Evolutionary conservation across 2,888 invertebrate species (phyloP).

Genomic region (Pecten maximus): DNA sequence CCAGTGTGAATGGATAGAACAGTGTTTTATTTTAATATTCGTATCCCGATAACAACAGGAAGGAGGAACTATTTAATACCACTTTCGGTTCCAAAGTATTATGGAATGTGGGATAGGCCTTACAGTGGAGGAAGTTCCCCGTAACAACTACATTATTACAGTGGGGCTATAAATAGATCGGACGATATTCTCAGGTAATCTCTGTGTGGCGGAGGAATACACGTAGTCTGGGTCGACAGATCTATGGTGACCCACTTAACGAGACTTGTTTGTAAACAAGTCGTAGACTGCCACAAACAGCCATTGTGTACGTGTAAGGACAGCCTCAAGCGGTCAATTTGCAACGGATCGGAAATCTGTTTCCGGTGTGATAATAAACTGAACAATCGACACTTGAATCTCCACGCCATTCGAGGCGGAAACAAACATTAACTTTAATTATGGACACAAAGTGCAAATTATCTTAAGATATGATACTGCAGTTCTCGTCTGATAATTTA

Average conservation of each 20-base stretch:
- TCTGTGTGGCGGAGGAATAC: background rate
- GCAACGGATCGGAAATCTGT: background rate
- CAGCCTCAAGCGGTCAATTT: background rate
- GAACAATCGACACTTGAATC: background rate
- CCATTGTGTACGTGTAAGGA: background rate
- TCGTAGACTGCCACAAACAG: background rate
- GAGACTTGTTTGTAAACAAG: constrained; percentile 8
- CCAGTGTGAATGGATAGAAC: background rate
- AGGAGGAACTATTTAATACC: no score
- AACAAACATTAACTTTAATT: no score
- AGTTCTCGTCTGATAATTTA: background rate
- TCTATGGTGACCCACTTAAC: background rate
- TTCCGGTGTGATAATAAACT: background rate
- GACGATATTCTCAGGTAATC: constrained; percentile 28
- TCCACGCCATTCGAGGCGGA: background rate
- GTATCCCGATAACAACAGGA: background rate
- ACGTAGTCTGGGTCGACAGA: constrained; percentile 9
- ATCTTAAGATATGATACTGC: no score
- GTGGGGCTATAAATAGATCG: background rate
- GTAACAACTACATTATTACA: background rate
- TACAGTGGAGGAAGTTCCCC: background rate
- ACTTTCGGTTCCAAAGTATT: background rate
- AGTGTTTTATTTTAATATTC: no score
- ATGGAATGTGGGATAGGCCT: constrained; percentile 20
- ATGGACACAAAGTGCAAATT: no score